Base-by-base conservation (phyloP, 2,797 vertebrate genomes). In the Propithecus deckenii region DNA sequence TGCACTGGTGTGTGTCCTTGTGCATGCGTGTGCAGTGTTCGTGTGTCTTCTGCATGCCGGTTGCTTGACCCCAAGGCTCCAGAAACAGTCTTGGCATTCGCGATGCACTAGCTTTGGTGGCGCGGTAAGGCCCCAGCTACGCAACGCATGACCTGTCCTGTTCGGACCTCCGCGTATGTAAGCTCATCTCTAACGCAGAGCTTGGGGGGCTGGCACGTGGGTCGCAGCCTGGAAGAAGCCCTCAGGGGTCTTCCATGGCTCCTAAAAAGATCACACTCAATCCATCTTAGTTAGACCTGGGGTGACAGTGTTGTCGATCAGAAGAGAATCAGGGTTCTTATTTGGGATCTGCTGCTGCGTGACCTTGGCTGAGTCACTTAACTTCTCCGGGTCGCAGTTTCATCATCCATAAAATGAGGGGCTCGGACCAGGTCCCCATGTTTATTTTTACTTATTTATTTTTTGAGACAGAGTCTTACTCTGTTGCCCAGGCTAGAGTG, bases 1-100 rank as follows among this genome's bases (percentile, higher is more conserved):
- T 46, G n/a, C 97, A 97, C 95, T 1, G 25, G 63, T 67, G 95
- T 96, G 91, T 96, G 86, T 96, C 97, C 96, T 50, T 11, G 0
- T 96, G 97, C 97, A 98, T 97, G 98, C 12, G 91, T 97, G 97
- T 98, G 97, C 89, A 52, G 96, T 96, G 87, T 15, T 13, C 88
- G 74, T 84, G 69, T 88, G 91, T 97, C 93, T 78, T 61, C 80
- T 92, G 97, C 97, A 98, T 98, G 97, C 83, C 0, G 4, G 32
- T 85, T 74, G 91, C 93, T 88, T 85, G 59, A 63, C 59, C 59
- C 71, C 2, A 15, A 74, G 94, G 63, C 93, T 86, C 85, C 59
- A 3, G 72, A 55, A 50, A 78, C 13, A 0, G 32, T 63, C 84
- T 41, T 18, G 61, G 71, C 23, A 91, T 78, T 78, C 7, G 67